Conservation (phyloP, 2,797 vertebrate species). For the Acanthopagrus latus region DNA sequence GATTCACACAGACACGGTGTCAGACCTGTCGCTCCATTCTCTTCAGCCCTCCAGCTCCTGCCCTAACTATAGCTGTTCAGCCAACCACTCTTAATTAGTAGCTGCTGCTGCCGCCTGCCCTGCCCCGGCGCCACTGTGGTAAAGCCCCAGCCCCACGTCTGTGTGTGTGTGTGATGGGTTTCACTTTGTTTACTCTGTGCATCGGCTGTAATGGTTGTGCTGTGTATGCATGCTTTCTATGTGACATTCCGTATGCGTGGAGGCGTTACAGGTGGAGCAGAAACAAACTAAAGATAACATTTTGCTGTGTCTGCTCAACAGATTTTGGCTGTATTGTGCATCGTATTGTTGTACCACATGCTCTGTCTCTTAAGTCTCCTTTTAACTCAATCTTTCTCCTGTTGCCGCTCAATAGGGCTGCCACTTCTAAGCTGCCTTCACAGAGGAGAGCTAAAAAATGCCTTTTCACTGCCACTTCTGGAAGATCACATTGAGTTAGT, state of each 20-base stretch:
- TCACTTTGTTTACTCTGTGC: slow-evolving; percentile 57
- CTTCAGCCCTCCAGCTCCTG: slow-evolving; percentile 72
- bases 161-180: slow-evolving; percentile 47
- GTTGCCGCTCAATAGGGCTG: slow-evolving; percentile 24
- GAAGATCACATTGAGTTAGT: slow-evolving; percentile 33
- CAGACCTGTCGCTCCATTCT: slow-evolving; percentile 79
- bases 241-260: background rate
- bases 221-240: background rate
- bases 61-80: slow-evolving; percentile 77
- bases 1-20: slow-evolving; percentile 60
- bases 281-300: slow-evolving; percentile 1
- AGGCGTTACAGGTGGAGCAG: slow-evolving; percentile 43
- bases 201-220: slow-evolving; percentile 30
- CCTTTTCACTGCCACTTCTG: slow-evolving; percentile 26
- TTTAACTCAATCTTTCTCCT: slow-evolving; percentile 34
- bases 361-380: slow-evolving; percentile 18
- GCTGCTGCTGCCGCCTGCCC: slow-evolving; percentile 76
- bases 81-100: slow-evolving; percentile 82
- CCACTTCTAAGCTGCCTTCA: slow-evolving; percentile 41
- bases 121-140: slow-evolving; percentile 80
- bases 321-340: slow-evolving; percentile 27
- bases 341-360: slow-evolving; percentile 22
- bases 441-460: slow-evolving; percentile 37
- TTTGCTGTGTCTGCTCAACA: slow-evolving; percentile 24
- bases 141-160: slow-evolving; percentile 76